Percentiles rank a stretch among this genome's conserved stretches.
Conservation (phyloP, 1,140 invertebrate species). For the Scaptomyza graminum region DNA sequence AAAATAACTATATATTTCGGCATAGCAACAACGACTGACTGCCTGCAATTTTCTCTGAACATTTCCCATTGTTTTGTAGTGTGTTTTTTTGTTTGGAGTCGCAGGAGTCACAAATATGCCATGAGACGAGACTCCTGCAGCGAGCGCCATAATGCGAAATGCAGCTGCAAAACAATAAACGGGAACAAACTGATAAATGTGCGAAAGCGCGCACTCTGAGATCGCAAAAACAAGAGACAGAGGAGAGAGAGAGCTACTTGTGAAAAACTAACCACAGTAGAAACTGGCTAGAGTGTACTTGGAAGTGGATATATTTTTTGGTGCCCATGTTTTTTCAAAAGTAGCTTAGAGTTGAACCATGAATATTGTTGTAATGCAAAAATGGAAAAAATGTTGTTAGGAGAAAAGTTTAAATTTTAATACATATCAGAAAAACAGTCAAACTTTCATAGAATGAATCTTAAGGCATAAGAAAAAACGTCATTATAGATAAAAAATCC, state of each 20-base stretch:
- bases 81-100: not conserved
- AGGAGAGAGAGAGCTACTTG: not conserved
- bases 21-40: slow-evolving; percentile 25
- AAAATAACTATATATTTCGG: slow-evolving; percentile 48
- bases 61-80: slow-evolving; percentile 10
- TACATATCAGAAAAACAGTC: too few relatives aligned
- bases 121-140: slow-evolving; percentile 7
- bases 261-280: slow-evolving; percentile 4
- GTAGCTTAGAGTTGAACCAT: not conserved
- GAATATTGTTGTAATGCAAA: too few relatives aligned
- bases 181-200: slow-evolving; percentile 27
- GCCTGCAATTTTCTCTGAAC: slow-evolving; percentile 27
- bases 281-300: not conserved
- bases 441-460: too few relatives aligned
- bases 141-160: not conserved
- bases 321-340: not conserved
- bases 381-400: too few relatives aligned
- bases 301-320: not conserved
- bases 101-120: not conserved
- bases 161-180: slow-evolving; percentile 18
- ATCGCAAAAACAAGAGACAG: not conserved
- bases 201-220: slow-evolving; percentile 8
- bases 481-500: too few relatives aligned
- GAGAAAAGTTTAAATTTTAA: too few relatives aligned
- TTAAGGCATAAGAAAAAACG: too few relatives aligned